Percentiles rank a stretch among this genome's conserved stretches.
Evolutionary conservation across 2,888 invertebrate species (phyloP).

Genomic region (Panorpa germanica): DNA sequence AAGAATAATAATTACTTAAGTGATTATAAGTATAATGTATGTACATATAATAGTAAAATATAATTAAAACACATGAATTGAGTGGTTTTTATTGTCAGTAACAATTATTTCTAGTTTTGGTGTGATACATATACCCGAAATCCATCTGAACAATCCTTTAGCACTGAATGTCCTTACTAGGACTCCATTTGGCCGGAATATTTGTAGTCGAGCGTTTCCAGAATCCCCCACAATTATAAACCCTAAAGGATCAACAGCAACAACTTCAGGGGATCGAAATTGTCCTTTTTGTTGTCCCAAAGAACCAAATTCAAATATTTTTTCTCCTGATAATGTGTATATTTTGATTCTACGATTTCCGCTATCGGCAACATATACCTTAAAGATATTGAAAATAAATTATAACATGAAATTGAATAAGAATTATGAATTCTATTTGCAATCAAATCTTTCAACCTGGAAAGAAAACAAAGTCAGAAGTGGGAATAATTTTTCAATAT

Average conservation of each 20-base stretch:
- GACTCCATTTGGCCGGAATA: constrained; percentile 51
- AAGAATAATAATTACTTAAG: too few relatives aligned
- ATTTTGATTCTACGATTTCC: constrained; percentile 50
- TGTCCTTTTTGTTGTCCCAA: constrained; percentile 46
- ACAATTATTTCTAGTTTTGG: constrained; percentile 38
- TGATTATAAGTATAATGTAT: too few relatives aligned
- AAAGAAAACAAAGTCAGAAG: too few relatives aligned
- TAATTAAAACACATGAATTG: constrained; percentile 23
- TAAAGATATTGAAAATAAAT: too few relatives aligned
- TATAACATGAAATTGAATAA: too few relatives aligned
- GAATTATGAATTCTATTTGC: too few relatives aligned
- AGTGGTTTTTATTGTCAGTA: constrained; percentile 37
- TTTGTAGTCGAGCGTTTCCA: constrained; percentile 56
- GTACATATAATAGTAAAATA: too few relatives aligned
- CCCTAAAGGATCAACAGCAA: constrained; percentile 50
- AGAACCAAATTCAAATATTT: constrained; percentile 41
- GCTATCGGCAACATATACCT: constrained; percentile 40
- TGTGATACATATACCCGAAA: constrained; percentile 44
- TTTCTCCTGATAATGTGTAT: constrained; percentile 32
- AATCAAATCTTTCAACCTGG: too few relatives aligned
- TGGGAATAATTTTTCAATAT: too few relatives aligned
- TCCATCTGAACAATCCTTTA: constrained; percentile 38
- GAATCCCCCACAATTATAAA: constrained; percentile 63
- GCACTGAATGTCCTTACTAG: constrained; percentile 46
- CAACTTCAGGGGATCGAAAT: constrained; percentile 52